Evolutionary conservation across 2,888 invertebrate species (phyloP).

Genomic region (Aleiodes testaceus): DNA sequence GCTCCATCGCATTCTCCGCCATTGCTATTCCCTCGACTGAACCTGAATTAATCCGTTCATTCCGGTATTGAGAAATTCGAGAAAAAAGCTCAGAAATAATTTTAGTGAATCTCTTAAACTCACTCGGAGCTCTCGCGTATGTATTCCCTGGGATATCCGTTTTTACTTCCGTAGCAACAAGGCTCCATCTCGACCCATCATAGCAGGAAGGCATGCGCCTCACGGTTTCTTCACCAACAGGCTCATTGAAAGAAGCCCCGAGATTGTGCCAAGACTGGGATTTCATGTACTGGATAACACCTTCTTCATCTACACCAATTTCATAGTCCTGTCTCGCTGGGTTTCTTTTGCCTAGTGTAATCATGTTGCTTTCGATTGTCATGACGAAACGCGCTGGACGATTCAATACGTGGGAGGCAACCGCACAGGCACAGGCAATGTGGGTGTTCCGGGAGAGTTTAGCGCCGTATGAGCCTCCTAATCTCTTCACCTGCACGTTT

Average conservation of each 20-base stretch:
- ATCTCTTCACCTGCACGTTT: slow-evolving; percentile 80
- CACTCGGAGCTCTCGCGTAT: slow-evolving; percentile 83
- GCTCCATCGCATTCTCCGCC: slow-evolving; percentile 81
- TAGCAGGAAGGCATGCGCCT: slow-evolving; percentile 78
- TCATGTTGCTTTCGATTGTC: slow-evolving; percentile 83
- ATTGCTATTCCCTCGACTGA: slow-evolving; percentile 79
- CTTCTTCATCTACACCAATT: slow-evolving; percentile 78
- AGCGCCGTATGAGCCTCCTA: slow-evolving; percentile 88
- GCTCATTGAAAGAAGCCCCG: slow-evolving; percentile 74
- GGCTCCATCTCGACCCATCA: slow-evolving; percentile 76
- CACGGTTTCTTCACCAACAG: slow-evolving; percentile 66
- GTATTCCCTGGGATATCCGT: slow-evolving; percentile 83
- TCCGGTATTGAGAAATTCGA: too few species aligned
- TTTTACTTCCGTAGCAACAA: slow-evolving; percentile 71
- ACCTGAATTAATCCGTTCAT: slow-evolving; percentile 69
- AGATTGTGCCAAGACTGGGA: slow-evolving; percentile 60
- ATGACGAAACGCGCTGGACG: slow-evolving; percentile 83
- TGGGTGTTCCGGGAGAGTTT: slow-evolving; percentile 80
- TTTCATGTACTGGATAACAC: slow-evolving; percentile 80
- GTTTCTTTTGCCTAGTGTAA: slow-evolving; percentile 80
- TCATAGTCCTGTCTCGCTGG: slow-evolving; percentile 80
- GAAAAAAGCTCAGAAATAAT: too few species aligned
- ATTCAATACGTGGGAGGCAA: slow-evolving; percentile 79
- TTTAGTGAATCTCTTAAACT: slow-evolving; percentile 35
- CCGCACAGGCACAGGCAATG: slow-evolving; percentile 79